These are phyloP conservation scores for Harpalus rufipes DNA, from an alignment of 2,888 invertebrate genomes.

Conservation along the genomic window DNA sequence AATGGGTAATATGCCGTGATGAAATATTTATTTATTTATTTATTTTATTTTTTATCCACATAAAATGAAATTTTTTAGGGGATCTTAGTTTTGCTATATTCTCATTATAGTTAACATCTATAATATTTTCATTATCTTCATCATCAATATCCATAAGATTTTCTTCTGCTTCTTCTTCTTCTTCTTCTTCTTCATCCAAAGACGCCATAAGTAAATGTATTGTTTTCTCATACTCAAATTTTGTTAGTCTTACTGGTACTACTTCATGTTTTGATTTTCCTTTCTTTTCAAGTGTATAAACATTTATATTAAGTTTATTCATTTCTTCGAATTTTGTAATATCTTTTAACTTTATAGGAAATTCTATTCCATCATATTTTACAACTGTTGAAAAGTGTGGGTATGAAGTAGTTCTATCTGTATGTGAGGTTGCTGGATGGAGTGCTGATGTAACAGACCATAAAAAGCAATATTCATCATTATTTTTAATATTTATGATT, in stretches of 20 bases:
- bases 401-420: conserved; percentile 65
- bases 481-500: conserved; percentile 70
- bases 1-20: no score
- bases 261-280: conserved; percentile 57
- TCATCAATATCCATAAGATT: conserved; percentile 19
- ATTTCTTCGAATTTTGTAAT: conserved; percentile 69
- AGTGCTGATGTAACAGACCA: conserved; percentile 68
- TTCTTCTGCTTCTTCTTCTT: no score
- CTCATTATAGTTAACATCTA: conserved; percentile 35
- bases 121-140: not conserved
- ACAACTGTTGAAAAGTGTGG: conserved; percentile 67
- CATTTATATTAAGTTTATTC: conserved; percentile 69
- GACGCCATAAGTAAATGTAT: conserved; percentile 67
- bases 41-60: no score
- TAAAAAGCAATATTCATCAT: conserved; percentile 69
- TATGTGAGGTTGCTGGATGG: conserved; percentile 59
- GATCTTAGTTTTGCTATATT: not conserved
- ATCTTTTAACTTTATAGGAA: conserved; percentile 67
- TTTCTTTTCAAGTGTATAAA: conserved; percentile 62
- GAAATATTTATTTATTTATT: no score
- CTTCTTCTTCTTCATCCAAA: conserved; percentile 25
- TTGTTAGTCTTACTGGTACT: conserved; percentile 67
- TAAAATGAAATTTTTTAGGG: conserved; percentile 53
- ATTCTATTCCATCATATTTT: conserved; percentile 67
- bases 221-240: conserved; percentile 54